phyloP scores from a whole-genome alignment of 2,888 invertebrate species.

The Athripsodes cinereus region DNA sequence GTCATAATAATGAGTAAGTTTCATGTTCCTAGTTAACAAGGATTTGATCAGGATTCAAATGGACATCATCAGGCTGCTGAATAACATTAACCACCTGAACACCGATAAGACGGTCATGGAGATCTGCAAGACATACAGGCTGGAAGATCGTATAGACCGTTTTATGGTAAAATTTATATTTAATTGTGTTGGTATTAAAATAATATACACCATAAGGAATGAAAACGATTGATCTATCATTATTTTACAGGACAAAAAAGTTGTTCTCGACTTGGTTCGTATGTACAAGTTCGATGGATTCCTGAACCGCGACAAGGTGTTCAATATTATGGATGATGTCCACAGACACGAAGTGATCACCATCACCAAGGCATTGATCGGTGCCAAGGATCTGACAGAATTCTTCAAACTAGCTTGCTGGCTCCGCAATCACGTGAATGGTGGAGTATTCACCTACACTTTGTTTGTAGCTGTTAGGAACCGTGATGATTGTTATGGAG shows the following conservation, averaged over 20 bases:
- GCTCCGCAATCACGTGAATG: conserved; percentile 65
- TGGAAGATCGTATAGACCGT: conserved; percentile 53
- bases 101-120: conserved; percentile 53
- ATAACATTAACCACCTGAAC: conserved; percentile 56
- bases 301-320: conserved; percentile 54
- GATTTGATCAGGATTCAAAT: conserved; percentile 51
- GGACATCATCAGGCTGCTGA: conserved; percentile 52
- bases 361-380: conserved; percentile 58
- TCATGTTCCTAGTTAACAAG: conserved; percentile 44
- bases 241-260: conserved; percentile 5
- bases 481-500: conserved; percentile 57
- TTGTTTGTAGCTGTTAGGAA: conserved; percentile 62
- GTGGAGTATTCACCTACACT: conserved; percentile 68
- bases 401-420: conserved; percentile 62
- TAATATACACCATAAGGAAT: no score
- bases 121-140: conserved; percentile 52
- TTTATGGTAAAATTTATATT: conserved; percentile 45
- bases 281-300: conserved; percentile 30
- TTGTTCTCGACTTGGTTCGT: conserved; percentile 4
- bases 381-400: conserved; percentile 62
- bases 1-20: no score
- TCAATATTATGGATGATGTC: conserved; percentile 54
- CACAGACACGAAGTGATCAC: conserved; percentile 58
- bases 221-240: no score
- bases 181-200: not conserved